A percentile compares a stretch with the other conserved stretches of the same genome.
Conservation (phyloP, 2,113 vertebrate genomes). For the Syngnathus scovelli region DNA sequence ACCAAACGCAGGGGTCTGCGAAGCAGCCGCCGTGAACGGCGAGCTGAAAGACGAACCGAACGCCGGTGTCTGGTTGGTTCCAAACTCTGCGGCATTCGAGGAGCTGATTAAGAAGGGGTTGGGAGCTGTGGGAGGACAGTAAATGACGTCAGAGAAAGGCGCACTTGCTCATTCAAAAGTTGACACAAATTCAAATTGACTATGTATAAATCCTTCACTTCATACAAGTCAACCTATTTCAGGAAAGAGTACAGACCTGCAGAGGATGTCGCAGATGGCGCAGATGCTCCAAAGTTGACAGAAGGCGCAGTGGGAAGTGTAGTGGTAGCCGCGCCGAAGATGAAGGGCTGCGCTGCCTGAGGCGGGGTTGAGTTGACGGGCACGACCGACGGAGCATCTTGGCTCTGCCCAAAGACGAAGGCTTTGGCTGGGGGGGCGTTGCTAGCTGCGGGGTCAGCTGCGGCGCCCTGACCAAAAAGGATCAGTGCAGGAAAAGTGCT, state of each 20-base stretch:
- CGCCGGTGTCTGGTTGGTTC: constrained; percentile 73
- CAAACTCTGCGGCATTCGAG: constrained; percentile 72
- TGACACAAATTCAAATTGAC: not conserved
- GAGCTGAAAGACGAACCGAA: constrained; percentile 84
- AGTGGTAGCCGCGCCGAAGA: constrained; percentile 77
- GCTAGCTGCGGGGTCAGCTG: constrained; percentile 46
- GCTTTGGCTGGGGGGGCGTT: constrained; percentile 71
- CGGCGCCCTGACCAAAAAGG: constrained; percentile 77
- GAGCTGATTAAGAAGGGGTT: constrained; percentile 79
- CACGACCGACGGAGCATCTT: constrained; percentile 70
- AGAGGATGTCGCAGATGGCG: constrained; percentile 70
- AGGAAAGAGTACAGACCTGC: constrained; percentile 70
- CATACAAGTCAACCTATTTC: not conserved
- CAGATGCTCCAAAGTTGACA: constrained; percentile 79
- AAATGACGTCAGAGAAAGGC: not conserved
- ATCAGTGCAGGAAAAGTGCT: constrained; percentile 57
- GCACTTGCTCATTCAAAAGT: not conserved
- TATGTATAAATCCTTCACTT: too few relatives aligned
- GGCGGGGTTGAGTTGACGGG: constrained; percentile 54
- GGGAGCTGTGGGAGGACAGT: constrained; percentile 62
- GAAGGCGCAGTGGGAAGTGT: constrained; percentile 51
- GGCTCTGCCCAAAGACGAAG: constrained; percentile 81
- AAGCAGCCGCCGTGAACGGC: constrained; percentile 70
- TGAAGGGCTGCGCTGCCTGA: constrained; percentile 67
- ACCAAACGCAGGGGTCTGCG: constrained; percentile 81